These are phyloP conservation scores for Blera fallax DNA, from an alignment of 2,888 invertebrate species.

Conservation along the genomic window DNA sequence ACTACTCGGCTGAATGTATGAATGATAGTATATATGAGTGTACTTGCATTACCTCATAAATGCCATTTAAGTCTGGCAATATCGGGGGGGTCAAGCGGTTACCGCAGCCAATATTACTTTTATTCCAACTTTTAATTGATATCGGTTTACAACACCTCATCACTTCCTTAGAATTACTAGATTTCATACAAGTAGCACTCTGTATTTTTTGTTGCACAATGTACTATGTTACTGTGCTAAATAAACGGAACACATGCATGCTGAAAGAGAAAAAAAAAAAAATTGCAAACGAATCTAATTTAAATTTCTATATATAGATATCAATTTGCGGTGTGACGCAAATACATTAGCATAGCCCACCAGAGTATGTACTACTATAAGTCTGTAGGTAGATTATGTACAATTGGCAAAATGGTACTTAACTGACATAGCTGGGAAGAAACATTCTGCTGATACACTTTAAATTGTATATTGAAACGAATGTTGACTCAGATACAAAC, in stretches of 20 bases:
- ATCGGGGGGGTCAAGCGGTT: constrained; percentile 30
- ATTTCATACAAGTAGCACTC: constrained; percentile 28
- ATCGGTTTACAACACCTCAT: constrained; percentile 65
- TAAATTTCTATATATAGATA: constrained; percentile 67
- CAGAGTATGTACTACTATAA: not conserved
- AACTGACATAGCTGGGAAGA: constrained; percentile 8
- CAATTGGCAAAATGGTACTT: constrained; percentile 45
- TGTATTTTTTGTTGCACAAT: constrained; percentile 56
- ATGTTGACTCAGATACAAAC: not conserved
- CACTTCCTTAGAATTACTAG: constrained; percentile 45
- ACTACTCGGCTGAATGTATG: constrained; percentile 27
- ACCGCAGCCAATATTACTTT: not conserved
- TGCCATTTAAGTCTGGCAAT: constrained; percentile 23
- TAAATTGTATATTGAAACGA: constrained; percentile 7
- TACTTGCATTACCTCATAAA: constrained; percentile 48
- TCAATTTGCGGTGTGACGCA: constrained; percentile 66
- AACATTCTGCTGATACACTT: constrained; percentile 24
- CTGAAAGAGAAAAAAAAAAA: constrained; percentile 29
- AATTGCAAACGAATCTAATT: constrained; percentile 67
- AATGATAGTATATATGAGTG: constrained; percentile 57
- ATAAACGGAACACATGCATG: constrained; percentile 43
- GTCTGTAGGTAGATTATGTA: constrained; percentile 35
- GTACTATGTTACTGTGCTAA: constrained; percentile 55
- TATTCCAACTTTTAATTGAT: constrained; percentile 7
- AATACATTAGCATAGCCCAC: constrained; percentile 29